Base-by-base conservation (phyloP, 2,888 invertebrate genomes). In the Chouioia cunea region DNA sequence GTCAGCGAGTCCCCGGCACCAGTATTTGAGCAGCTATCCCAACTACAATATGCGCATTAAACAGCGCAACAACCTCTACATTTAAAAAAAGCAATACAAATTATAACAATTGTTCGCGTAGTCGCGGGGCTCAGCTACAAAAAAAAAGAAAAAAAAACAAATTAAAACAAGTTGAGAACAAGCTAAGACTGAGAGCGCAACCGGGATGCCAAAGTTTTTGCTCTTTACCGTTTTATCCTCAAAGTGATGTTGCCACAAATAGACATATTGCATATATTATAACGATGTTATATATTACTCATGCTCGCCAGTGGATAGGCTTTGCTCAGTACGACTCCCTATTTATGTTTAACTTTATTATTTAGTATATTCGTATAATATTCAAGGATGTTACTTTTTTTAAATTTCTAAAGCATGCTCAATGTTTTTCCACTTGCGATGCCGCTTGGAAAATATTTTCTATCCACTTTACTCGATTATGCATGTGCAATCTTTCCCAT, bases 1-100 rank as follows among this genome's bases (percentile, higher is more conserved):
- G 3, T 83, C 88, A 54, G 87, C 87, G 44, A 87, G 85, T 75
- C 85, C 86, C 16, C 83, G 86, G 43, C 85, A 86, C 62, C 85
- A 82, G 64, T 86, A 85, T 74, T 77, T 84, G 44, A 79, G 79
- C 71, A 79, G 79, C 65, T 84, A 84, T 70, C 83, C 71, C 59
- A 81, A 79, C 68, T 86, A 86, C 75, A 84, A 81, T 63, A 73
- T 85, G 72, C 82, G 86, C 44, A 77, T 85, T 58, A 86, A 86
- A 65, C 80, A 80, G 65, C 79, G 85, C 43, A 85, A 84, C 75
- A 83, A 82, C 74, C 83, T 83, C 73, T 86, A 84, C 71, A 82
- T 86, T 75, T 86, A 77, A 84, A 67, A 53, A 53, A 53, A 18
- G 14, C 20, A 20, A 20, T 20, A 14, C 14, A 10, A 53, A 20